These are phyloP conservation scores for Tokudaia tokunoshimensis DNA, from an alignment of 2,797 vertebrate species.

Conservation along the genomic window DNA sequence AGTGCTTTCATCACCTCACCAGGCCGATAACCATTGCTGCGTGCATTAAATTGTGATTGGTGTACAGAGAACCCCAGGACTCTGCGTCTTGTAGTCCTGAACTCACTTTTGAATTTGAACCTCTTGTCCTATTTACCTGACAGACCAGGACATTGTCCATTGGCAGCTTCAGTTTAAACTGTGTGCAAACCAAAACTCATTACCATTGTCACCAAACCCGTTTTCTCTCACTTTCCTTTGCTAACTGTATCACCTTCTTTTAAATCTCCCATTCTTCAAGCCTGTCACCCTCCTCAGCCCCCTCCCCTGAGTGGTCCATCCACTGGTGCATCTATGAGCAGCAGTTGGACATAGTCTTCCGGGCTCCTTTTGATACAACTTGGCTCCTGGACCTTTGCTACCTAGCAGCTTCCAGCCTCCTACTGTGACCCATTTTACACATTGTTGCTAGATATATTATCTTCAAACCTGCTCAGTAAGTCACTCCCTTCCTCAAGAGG, in stretches of 20 bases:
- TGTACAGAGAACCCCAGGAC: background rate
- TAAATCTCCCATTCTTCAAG: background rate
- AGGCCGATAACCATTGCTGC: background rate
- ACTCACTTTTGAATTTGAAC: constrained; percentile 27
- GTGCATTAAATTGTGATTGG: background rate
- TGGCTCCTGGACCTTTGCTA: background rate
- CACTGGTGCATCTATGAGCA: background rate
- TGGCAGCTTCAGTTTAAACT: constrained; percentile 14
- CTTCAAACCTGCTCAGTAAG: constrained; percentile 2
- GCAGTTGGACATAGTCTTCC: background rate
- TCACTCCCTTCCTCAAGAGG: background rate
- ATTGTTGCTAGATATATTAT: constrained; percentile 47
- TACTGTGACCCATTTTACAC: constrained; percentile 50
- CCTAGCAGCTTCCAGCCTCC: background rate
- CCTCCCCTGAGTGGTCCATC: background rate
- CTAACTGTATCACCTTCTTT: constrained; percentile 35
- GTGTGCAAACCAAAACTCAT: background rate
- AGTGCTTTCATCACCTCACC: constrained; percentile 2
- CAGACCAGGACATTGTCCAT: background rate
- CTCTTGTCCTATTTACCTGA: constrained; percentile 5
- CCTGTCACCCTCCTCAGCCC: background rate
- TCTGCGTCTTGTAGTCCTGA: background rate
- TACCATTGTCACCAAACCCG: constrained; percentile 55
- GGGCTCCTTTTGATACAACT: background rate
- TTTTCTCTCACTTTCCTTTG: constrained; percentile 53